These are phyloP conservation scores for Columba livia DNA, from an alignment of 2,113 vertebrate species.

Conservation along the genomic window DNA sequence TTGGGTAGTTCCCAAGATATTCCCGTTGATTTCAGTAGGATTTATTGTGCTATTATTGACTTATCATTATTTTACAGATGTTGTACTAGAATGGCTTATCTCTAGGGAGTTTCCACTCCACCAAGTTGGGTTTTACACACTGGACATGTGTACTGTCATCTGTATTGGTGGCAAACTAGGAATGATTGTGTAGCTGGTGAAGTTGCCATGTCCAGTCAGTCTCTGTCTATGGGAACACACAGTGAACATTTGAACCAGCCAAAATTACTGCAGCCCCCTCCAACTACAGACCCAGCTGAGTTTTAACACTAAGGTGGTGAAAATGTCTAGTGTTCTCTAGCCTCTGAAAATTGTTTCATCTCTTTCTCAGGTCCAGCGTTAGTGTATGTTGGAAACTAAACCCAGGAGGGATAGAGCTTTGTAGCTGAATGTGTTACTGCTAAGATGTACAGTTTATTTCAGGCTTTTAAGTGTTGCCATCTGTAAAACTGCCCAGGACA, in stretches of 20 bases:
- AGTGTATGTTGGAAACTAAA: background rate
- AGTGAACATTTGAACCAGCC: background rate
- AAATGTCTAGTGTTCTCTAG: background rate
- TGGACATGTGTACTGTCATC: background rate
- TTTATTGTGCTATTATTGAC: background rate
- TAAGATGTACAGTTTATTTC: constrained; percentile 24
- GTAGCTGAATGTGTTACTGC: background rate
- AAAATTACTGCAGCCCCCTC: background rate
- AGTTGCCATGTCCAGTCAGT: background rate
- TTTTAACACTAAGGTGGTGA: background rate
- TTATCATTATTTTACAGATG: background rate
- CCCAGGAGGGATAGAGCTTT: background rate
- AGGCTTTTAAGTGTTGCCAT: background rate
- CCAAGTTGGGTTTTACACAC: background rate
- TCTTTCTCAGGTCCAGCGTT: background rate
- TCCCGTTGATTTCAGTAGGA: background rate
- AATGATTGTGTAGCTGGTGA: background rate
- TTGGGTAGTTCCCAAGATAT: background rate
- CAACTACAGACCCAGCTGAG: background rate
- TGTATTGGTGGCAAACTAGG: background rate
- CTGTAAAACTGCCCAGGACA: constrained; percentile 17
- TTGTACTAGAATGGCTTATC: background rate
- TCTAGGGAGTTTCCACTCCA: background rate
- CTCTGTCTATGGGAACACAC: background rate
- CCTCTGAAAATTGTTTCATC: background rate